Evolutionary conservation across 2,888 invertebrate genomes (phyloP).

Genomic region (Esperia sulphurella): DNA sequence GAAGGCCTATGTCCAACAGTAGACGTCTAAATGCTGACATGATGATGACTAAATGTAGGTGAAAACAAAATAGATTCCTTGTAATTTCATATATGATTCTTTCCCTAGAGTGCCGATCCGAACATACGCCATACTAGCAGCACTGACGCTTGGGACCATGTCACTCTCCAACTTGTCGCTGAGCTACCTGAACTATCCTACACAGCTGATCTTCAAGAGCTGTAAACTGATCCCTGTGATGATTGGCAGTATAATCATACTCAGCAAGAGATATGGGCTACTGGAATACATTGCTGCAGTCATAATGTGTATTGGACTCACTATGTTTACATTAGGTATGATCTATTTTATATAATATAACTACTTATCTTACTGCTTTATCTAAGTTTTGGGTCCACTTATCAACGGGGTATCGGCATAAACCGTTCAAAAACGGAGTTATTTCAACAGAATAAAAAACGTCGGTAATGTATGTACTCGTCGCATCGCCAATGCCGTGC

Average conservation of each 20-base stretch:
- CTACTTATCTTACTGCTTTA: no score
- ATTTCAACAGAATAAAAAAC: no score
- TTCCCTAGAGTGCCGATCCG: slow-evolving; percentile 88
- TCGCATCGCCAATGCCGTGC: no score
- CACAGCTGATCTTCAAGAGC: slow-evolving; percentile 98
- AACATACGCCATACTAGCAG: slow-evolving; percentile 89
- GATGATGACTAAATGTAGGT: no score
- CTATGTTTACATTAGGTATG: slow-evolving; percentile 93
- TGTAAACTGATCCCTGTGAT: slow-evolving; percentile 98
- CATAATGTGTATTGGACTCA: slow-evolving; percentile 93
- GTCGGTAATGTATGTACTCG: no score
- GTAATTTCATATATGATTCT: neutral
- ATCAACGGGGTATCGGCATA: no score
- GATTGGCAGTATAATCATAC: slow-evolving; percentile 94
- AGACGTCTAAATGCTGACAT: no score
- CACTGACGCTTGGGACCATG: slow-evolving; percentile 96
- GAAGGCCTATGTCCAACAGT: no score
- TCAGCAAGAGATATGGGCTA: slow-evolving; percentile 91
- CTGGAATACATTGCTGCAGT: slow-evolving; percentile 91
- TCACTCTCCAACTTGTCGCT: slow-evolving; percentile 96
- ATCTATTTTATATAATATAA: neutral
- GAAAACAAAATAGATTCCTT: no score
- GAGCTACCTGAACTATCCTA: slow-evolving; percentile 97
- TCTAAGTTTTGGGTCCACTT: no score
- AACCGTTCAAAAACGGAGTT: no score